phyloP scores from a whole-genome alignment of 2,113 vertebrate species.

The Misgurnus mizolepis region DNA sequence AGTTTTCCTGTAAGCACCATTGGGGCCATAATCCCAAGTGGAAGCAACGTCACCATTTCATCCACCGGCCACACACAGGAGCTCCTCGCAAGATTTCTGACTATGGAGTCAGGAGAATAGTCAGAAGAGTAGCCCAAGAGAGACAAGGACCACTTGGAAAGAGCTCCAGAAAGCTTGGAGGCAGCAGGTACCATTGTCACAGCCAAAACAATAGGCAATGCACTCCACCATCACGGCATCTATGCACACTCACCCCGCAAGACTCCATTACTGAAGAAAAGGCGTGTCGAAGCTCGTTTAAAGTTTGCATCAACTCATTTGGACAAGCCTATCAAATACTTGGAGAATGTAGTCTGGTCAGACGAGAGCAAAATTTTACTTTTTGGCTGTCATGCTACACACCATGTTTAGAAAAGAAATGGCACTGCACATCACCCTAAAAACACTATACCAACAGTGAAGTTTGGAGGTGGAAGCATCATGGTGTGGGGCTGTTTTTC shows the following conservation, averaged over 20 bases:
- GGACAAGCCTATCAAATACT: background rate
- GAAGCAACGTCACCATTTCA: background rate
- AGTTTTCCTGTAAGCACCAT: too few species aligned
- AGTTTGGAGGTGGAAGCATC: background rate
- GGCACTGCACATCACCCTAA: background rate
- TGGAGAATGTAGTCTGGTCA: background rate
- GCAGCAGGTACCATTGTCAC: background rate
- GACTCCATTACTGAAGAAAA: conserved; percentile 3
- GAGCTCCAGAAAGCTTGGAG: conserved; percentile 11
- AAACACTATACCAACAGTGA: background rate
- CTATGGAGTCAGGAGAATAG: background rate
- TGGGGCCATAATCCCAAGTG: background rate
- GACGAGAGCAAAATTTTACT: background rate
- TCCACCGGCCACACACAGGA: background rate
- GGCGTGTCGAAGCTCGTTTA: background rate
- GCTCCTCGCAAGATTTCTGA: background rate
- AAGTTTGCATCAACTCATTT: background rate
- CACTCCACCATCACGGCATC: background rate
- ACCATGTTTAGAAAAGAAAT: background rate
- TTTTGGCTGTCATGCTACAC: background rate
- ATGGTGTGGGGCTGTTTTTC: background rate
- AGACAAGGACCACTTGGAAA: conserved; percentile 15
- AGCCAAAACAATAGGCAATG: background rate
- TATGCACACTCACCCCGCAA: background rate
- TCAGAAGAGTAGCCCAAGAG: conserved; percentile 7